phyloP scores from a whole-genome alignment of 2,113 vertebrate species.

The Embiotoca jacksoni region DNA sequence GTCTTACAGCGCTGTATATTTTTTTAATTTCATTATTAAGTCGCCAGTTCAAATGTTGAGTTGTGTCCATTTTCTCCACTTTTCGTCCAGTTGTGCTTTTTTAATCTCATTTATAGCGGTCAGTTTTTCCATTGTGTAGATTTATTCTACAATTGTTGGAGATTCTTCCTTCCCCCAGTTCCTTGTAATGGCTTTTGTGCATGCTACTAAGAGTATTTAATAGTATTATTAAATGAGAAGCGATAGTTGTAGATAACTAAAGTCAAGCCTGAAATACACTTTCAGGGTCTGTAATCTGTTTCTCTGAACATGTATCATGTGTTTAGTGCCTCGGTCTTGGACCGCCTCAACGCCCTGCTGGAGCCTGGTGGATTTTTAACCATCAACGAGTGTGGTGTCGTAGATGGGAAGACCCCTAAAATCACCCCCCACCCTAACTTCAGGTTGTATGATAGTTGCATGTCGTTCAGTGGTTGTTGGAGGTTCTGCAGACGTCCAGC shows the following conservation, averaged over 20 bases:
- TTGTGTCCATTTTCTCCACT: no score
- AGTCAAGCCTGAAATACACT: no score
- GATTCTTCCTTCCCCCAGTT: no score
- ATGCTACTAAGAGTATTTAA: no score
- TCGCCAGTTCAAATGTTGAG: no score
- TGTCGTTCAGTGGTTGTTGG: not conserved
- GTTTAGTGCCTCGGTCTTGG: slow-evolving; percentile 93
- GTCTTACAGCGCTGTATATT: no score
- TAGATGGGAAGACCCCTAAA: slow-evolving; percentile 90
- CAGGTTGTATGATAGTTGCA: slow-evolving; percentile 84
- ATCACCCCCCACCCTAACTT: slow-evolving; percentile 94
- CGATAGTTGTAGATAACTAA: not conserved
- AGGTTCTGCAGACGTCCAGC: not conserved
- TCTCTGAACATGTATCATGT: not conserved
- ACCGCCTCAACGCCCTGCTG: slow-evolving; percentile 95
- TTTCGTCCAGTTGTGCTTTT: no score
- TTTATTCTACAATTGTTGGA: no score
- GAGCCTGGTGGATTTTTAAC: slow-evolving; percentile 95
- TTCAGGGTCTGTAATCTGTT: not conserved
- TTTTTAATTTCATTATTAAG: no score
- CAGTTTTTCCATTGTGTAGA: no score
- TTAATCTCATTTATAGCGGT: no score
- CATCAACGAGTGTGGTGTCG: slow-evolving; percentile 94
- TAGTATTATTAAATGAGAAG: not conserved
- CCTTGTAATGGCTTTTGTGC: no score